Percentiles rank a stretch among this genome's conserved stretches.
Evolutionary conservation across 2,113 vertebrate genomes (phyloP).

Genomic region (Pomatostomus ruficeps): DNA sequence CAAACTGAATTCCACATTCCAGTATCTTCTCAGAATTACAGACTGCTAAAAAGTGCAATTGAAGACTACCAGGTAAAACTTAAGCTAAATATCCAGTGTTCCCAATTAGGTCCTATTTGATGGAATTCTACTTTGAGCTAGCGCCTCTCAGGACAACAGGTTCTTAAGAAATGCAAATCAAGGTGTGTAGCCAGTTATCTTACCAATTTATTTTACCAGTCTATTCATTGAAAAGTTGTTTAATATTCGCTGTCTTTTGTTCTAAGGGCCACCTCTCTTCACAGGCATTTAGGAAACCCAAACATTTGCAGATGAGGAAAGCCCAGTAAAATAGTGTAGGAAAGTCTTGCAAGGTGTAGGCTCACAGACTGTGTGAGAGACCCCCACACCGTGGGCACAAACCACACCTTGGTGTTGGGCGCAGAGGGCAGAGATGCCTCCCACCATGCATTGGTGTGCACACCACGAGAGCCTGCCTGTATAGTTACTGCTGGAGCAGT

Average conservation of each 20-base stretch:
- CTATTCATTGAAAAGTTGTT: neutral
- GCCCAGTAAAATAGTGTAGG: neutral
- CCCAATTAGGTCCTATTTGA: neutral
- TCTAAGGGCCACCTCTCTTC: neutral
- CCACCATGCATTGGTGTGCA: neutral
- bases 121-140: neutral
- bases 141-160: neutral
- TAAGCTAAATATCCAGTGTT: neutral
- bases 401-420: neutral
- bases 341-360: neutral
- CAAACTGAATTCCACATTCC: neutral
- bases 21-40: neutral
- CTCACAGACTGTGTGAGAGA: neutral
- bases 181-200: neutral
- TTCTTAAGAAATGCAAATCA: neutral
- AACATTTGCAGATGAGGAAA: neutral
- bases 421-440: neutral
- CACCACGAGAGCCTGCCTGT: neutral
- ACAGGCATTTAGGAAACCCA: neutral
- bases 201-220: neutral
- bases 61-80: neutral
- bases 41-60: neutral
- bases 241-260: rapidly evolving
- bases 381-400: neutral
- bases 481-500: rapidly evolving